phyloP scores from a whole-genome alignment of 92 coral and sea anemone species.

The Meandrina meandrites region DNA sequence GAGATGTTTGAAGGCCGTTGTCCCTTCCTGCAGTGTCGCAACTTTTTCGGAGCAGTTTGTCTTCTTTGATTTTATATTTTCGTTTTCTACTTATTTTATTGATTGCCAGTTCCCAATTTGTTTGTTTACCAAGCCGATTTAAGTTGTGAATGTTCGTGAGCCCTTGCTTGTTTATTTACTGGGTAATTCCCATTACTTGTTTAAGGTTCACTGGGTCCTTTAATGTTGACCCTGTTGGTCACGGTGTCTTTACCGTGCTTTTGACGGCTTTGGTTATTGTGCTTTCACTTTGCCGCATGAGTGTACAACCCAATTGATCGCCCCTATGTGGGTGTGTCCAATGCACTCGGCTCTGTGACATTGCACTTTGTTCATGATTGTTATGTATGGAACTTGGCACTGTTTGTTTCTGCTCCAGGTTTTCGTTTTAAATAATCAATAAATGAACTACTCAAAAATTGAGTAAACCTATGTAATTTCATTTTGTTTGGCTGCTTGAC shows the following conservation, averaged over 20 bases:
- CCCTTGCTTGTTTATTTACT: no score
- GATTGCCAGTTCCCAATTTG: no score
- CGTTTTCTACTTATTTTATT: neutral
- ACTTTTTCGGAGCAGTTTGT: neutral
- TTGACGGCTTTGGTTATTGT: neutral
- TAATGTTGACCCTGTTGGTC: no score
- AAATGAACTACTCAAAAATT: no score
- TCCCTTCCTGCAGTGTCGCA: neutral
- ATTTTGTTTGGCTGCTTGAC: no score
- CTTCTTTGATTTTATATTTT: no score
- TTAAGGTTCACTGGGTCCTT: no score
- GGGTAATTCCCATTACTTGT: neutral
- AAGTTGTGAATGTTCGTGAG: no score
- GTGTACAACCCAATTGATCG: constrained; percentile 5
- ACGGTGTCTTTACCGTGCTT: neutral
- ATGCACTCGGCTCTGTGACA: neutral
- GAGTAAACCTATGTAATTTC: neutral
- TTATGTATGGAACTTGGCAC: neutral
- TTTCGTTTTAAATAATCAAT: no score
- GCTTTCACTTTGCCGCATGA: neutral
- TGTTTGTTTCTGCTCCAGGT: neutral
- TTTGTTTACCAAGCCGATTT: no score
- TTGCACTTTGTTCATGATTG: neutral
- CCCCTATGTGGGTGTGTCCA: neutral
- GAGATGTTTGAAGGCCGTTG: neutral